Base-by-base conservation (phyloP, 2,113 vertebrate genomes). In the Tichodroma muraria region DNA sequence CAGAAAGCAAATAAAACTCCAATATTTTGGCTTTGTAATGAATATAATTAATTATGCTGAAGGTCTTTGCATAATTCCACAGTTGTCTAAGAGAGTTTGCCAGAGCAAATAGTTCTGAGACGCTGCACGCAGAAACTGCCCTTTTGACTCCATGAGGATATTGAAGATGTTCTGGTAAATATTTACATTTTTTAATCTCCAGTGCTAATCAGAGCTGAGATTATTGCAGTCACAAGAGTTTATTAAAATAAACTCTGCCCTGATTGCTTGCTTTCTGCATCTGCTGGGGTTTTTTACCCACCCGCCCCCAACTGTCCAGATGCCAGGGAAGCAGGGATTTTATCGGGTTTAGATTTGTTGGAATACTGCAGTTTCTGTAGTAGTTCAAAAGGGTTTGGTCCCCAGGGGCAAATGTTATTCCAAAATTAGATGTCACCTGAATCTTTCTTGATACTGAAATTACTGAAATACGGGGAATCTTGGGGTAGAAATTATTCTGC, bases 101-200 rank as follows among this genome's bases (percentile, higher is more conserved):
- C 79, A 49, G 56, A 70, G 71, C 35, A 42, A 47, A 47, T 5
- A 13, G 54, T 42, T 61, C 63, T 61, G 79, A 82, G 70, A 47
- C 0, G 24, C 82, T 18, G 85, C 50, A 8, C 4, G 13, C 57
- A 88, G 64, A 88, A 65, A 90, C 56, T 73, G 64, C 85, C 90
- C 94, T 92, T 95, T 63, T 59, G 82, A 69, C 90, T 83, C 76
- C 50, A 7, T 0, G 24, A 78, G 64, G 76, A 80, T 88, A 82
- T 59, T 83, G 88, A 90, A 92, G 88, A 92, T 63, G 60, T 70
- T 91, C 94, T 85, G 85, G 88, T 93, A 95, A 96, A 95, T 94
- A 95, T 93, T 96, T 91, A 93, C 82, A 71, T 83, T 94, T 95
- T 73, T 80, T 38, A 69, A 96, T 85, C 90, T 61, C 82, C 93